Percentiles rank a stretch among this genome's conserved stretches.
phyloP scores from a whole-genome alignment of 2,113 vertebrate species.

The Phrynosoma platyrhinos region DNA sequence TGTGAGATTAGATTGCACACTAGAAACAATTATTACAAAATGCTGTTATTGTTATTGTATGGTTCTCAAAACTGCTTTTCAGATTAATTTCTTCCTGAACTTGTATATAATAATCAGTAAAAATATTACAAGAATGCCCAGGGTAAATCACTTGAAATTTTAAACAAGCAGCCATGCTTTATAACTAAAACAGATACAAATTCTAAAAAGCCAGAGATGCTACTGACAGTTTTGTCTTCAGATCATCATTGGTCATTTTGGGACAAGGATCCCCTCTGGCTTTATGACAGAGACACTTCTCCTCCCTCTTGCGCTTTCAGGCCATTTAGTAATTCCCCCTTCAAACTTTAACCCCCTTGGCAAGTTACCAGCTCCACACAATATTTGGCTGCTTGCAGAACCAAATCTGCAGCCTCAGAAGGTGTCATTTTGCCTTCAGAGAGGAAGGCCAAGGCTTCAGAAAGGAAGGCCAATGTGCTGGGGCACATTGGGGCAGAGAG shows the following conservation, averaged over 20 bases:
- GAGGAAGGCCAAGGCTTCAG: neutral
- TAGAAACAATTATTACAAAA: no score
- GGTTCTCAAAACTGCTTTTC: neutral
- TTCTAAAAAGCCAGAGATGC: neutral
- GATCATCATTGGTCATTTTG: neutral
- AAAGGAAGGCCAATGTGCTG: neutral
- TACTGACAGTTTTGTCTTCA: neutral
- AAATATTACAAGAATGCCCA: neutral
- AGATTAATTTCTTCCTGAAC: neutral
- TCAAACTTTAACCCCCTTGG: neutral
- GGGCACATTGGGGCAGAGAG: neutral
- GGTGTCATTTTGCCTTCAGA: neutral
- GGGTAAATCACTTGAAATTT: neutral
- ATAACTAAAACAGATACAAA: neutral
- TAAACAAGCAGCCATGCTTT: neutral
- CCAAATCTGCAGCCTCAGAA: neutral
- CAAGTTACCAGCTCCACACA: no score
- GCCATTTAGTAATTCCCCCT: neutral
- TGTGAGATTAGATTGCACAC: no score
- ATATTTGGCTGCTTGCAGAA: neutral
- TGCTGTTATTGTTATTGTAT: no score
- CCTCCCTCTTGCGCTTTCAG: neutral
- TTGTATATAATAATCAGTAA: neutral
- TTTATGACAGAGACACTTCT: neutral
- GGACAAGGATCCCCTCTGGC: neutral